phyloP scores from a whole-genome alignment of 2,888 invertebrate species.

The Philhelius pedissequus region DNA sequence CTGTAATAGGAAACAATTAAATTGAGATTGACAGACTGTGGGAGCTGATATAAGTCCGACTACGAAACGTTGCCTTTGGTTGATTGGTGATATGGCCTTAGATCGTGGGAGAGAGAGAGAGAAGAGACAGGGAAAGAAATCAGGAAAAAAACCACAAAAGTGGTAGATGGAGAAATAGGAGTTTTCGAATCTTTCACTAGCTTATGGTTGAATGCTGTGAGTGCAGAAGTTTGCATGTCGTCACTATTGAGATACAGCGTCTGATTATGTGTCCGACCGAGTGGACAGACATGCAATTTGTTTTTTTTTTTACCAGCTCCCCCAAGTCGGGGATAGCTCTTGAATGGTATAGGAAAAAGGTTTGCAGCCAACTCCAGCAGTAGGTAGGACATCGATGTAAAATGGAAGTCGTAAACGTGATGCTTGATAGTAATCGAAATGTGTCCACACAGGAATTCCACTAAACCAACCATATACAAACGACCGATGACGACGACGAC shows the following conservation, averaged over 20 bases:
- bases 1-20: conserved; percentile 66
- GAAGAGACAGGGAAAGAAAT: no score
- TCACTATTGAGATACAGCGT: conserved; percentile 58
- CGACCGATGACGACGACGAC: not conserved
- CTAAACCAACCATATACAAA: not conserved
- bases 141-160: not conserved
- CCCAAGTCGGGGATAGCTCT: no score
- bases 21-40: conserved; percentile 58
- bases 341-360: no score
- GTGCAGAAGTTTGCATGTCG: conserved; percentile 54
- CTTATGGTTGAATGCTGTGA: conserved; percentile 1
- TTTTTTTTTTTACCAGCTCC: conserved; percentile 52
- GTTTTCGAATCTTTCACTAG: not conserved
- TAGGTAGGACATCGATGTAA: not conserved
- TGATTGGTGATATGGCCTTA: not conserved
- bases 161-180: not conserved
- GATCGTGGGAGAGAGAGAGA: not conserved
- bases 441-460: conserved; percentile 60
- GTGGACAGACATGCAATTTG: conserved; percentile 67
- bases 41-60: conserved; percentile 7
- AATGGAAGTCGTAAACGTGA: conserved; percentile 49
- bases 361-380: not conserved
- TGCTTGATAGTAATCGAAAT: conserved; percentile 55
- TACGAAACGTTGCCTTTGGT: not conserved
- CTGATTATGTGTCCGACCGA: conserved; percentile 59